Conservation (phyloP, 2,113 vertebrate genomes). For the Phainopepla nitens region DNA sequence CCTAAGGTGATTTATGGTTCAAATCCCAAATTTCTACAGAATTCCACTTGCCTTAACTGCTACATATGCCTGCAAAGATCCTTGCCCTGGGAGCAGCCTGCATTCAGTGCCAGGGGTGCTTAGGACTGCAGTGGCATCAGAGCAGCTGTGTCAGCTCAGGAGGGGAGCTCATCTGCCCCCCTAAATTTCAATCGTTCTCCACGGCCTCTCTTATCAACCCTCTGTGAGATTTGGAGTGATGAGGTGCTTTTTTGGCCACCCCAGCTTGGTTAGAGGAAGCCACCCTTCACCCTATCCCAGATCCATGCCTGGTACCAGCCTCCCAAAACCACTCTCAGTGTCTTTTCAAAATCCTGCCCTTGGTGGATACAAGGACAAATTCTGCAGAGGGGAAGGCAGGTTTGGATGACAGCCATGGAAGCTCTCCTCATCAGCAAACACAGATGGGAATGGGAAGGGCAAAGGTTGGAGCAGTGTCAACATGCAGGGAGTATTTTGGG, state of each 20-base stretch:
- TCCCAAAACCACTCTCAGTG: background rate
- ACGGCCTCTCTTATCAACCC: background rate
- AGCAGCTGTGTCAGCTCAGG: background rate
- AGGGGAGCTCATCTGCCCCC: background rate
- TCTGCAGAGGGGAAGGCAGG: background rate
- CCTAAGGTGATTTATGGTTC: background rate
- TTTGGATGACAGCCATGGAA: background rate
- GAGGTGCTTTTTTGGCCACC: background rate
- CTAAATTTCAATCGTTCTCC: background rate
- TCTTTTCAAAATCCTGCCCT: background rate
- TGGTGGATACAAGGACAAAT: background rate
- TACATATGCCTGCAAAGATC: background rate
- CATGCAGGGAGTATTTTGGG: background rate
- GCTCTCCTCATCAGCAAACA: background rate
- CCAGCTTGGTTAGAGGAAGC: background rate
- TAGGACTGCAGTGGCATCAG: fast-evolving
- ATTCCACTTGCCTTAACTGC: background rate
- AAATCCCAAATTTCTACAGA: background rate
- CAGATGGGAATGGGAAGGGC: background rate
- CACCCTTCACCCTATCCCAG: background rate
- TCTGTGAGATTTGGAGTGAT: background rate
- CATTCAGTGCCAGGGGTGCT: background rate
- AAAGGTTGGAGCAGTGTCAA: background rate
- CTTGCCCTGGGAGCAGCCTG: background rate
- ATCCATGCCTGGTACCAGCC: background rate